phyloP scores from a whole-genome alignment of 2,888 invertebrate species.

The Cyclophora punctaria region DNA sequence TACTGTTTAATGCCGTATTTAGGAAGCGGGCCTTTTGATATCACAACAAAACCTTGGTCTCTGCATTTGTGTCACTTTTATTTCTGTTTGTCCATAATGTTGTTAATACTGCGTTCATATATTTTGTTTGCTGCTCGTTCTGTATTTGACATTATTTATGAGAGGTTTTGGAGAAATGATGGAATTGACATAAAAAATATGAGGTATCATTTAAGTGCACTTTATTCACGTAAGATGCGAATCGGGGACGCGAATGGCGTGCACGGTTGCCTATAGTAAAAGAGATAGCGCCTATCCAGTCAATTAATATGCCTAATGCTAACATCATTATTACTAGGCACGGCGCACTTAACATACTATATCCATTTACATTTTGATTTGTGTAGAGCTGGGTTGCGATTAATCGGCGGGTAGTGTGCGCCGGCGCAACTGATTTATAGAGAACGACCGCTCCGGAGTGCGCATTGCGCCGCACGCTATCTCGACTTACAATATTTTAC shows the following conservation, averaged over 20 bases:
- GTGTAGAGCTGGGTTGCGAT: conserved; percentile 66
- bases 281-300: conserved; percentile 65
- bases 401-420: conserved; percentile 62
- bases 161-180: conserved; percentile 16
- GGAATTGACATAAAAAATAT: conserved; percentile 1
- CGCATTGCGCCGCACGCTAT: conserved; percentile 17
- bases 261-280: conserved; percentile 42
- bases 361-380: conserved; percentile 75
- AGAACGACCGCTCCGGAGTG: conserved; percentile 30
- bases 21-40: conserved; percentile 66
- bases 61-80: conserved; percentile 42
- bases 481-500: neutral
- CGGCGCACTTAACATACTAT: conserved; percentile 72
- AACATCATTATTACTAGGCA: conserved; percentile 74
- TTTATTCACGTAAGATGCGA: conserved; percentile 25
- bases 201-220: conserved; percentile 7
- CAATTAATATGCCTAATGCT: conserved; percentile 76
- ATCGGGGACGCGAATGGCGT: conserved; percentile 38
- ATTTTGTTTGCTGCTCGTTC: conserved; percentile 29
- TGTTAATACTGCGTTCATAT: conserved; percentile 47
- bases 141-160: conserved; percentile 31
- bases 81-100: conserved; percentile 35
- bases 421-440: conserved; percentile 62
- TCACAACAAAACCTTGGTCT: conserved; percentile 35
- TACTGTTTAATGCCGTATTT: conserved; percentile 64